Evolutionary conservation across 2,113 vertebrate species (phyloP), one percentile per base, ranked within the genome.

Genomic region (Anolis carolinensis): DNA sequence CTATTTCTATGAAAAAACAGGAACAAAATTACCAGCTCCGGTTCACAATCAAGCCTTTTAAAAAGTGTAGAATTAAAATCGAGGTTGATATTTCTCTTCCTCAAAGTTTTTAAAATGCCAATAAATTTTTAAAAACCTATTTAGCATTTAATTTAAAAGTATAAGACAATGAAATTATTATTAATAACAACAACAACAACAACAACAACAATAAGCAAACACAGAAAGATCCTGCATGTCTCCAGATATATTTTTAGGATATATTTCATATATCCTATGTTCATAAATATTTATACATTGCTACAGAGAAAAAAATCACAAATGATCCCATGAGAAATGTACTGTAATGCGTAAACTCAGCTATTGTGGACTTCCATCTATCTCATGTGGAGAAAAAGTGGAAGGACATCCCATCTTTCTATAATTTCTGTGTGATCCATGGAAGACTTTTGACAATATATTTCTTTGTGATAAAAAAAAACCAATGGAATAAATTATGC

Each of bases 361-460:
- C 14, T 59, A 59, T 59, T 59, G 14, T 59, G 55, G 14, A 59
- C 55, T 59, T 59, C 3, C 39, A 73, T 23, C 72, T 73, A 18
- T 75, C 48, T 30, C 13, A 20, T 77, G 44, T 16, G 48, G 13
- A 30, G 36, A 52, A 77, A 52, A 27, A 52, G 18, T 52, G 52
- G 1, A 52, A 77, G n/a, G 27, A 18, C 1, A 77, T 16, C 48
- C 27, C 30, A n/a, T 32, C 50, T 71, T 84, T 82, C 0, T 0
- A 14, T 81, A 82, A 88, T 88, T n/a, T n/a, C n/a, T n/a, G 32
- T 86, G 87, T 67, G 34, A 14, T 87, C 16, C 27, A 86, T 86
- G 82, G 1, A 7, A 87, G 63, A 10, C 86, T 76, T 62, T 70
- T 83, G 34, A 39, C 50, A 83, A 14, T 27, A 67, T 18, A 75